Base-by-base conservation (phyloP, 2,797 vertebrate genomes). In the Schizopygopsis pylzovi region DNA sequence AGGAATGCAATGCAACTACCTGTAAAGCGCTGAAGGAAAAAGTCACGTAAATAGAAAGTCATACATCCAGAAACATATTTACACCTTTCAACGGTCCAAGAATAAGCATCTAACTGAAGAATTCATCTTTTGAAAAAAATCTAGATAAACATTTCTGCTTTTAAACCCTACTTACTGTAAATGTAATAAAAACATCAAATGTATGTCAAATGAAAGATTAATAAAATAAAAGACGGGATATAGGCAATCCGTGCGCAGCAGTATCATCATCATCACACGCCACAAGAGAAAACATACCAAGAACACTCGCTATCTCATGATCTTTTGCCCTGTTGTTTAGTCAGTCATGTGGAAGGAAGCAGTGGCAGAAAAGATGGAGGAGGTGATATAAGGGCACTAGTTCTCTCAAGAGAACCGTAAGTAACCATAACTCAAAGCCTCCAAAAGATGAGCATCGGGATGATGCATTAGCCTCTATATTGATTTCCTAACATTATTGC, bases 401-500 rank as follows among this genome's bases (percentile, higher is more conserved):
- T 18, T 52, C 37, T 41, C 71, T 52, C 61, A 54, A 65, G 12
- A 41, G 54, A 63, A 61, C 1, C 9, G 8, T 25, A n/a, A n/a
- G 25, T 63, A 33, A 6, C n/a, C 3, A 1, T 39, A 37, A 63
- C 59, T 75, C 71, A 63, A 75, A 63, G 4, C 54, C 20, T 75
- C 16, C n/a, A 45, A 63, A 28, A 3, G 6, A n/a, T 3, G 49
- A 56, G 37, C 37, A n/a, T 52, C 67, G 41, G 10, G 37, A 59
- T 45, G 10, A 56, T 39, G 7, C 41, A 83, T 77, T 65, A 75
- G 18, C 54, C 18, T 0, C 20, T 63, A 47, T 63, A 84, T 84
- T 70, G 49, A 78, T 78, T 41, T 78, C 33, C n/a, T 78, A 49
- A 70, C n/a, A 78, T 70, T 67, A 68, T 6, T 43, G 61, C 63